Conservation (phyloP, 2,797 vertebrate species). For the Phrynocephalus forsythii region DNA sequence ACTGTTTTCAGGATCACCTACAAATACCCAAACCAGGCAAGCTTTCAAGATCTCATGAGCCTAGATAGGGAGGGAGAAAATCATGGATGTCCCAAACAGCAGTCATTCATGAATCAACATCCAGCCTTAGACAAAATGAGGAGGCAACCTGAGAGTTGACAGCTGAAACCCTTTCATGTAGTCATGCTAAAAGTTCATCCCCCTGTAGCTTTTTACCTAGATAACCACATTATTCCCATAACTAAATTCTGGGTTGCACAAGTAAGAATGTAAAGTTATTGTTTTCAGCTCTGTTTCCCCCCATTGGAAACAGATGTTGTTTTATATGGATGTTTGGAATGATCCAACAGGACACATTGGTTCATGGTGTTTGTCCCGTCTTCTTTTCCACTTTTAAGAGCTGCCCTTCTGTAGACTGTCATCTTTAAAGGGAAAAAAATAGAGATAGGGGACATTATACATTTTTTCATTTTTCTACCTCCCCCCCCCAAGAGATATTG, state of each 20-base stretch:
- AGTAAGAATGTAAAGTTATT: background rate
- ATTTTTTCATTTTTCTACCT: conserved; percentile 14
- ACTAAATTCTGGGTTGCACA: too few species aligned
- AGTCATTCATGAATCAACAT: too few species aligned
- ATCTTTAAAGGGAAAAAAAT: background rate
- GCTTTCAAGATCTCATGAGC: too few species aligned
- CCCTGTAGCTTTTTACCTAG: too few species aligned
- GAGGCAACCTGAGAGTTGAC: too few species aligned
- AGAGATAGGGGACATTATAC: background rate
- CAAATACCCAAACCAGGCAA: too few species aligned
- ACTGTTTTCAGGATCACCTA: too few species aligned
- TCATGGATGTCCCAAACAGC: too few species aligned
- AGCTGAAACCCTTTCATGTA: too few species aligned
- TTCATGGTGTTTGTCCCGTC: background rate
- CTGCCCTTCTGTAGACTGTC: background rate
- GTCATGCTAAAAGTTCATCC: too few species aligned
- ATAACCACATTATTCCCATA: background rate
- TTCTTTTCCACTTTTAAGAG: background rate
- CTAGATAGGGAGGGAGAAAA: too few species aligned
- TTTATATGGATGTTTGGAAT: background rate
- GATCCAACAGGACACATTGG: background rate
- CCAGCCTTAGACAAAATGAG: too few species aligned
- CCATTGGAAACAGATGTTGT: background rate
- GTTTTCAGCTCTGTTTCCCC: background rate
- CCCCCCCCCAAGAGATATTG: background rate